These are phyloP conservation scores for Apamea sordens DNA, from an alignment of 2,888 invertebrate species.

Conservation along the genomic window DNA sequence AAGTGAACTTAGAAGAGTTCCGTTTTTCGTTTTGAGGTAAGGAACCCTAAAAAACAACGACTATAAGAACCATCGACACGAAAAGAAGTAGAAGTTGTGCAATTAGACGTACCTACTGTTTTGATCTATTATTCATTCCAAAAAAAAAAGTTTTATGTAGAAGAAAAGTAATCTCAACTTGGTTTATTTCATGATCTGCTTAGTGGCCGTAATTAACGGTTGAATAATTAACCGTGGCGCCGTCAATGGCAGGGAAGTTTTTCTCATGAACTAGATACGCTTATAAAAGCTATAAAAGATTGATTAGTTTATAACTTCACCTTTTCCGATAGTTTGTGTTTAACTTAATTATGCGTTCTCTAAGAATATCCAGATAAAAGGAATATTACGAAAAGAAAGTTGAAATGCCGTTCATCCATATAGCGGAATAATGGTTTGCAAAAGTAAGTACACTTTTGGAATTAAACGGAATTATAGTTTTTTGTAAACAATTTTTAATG, in stretches of 20 bases:
- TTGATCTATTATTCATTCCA: not conserved
- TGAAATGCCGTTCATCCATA: not conserved
- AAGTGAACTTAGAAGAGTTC: no score
- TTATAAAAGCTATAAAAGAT: slow-evolving; percentile 17
- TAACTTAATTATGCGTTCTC: slow-evolving; percentile 7
- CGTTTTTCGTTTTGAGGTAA: no score
- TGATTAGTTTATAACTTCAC: not conserved
- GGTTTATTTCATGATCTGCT: not conserved
- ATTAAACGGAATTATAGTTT: not conserved
- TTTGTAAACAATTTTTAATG: not conserved
- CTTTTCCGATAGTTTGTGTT: slow-evolving; percentile 20
- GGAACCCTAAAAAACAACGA: no score
- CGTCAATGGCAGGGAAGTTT: slow-evolving; percentile 10
- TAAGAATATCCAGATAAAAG: not conserved
- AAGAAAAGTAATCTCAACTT: not conserved
- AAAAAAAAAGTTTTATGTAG: not conserved
- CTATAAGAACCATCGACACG: no score
- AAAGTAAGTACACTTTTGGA: not conserved
- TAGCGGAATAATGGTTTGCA: not conserved
- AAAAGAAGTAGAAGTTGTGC: no score
- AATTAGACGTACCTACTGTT: no score
- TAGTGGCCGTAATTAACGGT: slow-evolving; percentile 18
- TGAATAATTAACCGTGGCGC: slow-evolving; percentile 9
- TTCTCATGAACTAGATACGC: not conserved
- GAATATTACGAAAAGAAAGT: not conserved